These are phyloP conservation scores for Volucella inflata DNA, from an alignment of 2,888 invertebrate genomes.

Conservation along the genomic window DNA sequence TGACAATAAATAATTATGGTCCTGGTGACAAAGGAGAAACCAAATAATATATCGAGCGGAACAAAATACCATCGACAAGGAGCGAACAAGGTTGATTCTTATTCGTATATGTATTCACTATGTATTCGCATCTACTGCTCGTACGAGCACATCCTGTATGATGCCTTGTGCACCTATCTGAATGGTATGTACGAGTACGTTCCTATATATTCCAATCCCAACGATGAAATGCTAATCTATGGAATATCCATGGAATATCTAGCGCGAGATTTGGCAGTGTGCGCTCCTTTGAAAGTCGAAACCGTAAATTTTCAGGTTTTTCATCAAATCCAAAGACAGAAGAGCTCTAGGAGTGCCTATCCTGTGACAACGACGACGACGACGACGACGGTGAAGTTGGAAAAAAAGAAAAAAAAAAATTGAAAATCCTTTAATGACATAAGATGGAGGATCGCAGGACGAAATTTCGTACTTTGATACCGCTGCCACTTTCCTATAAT, in stretches of 20 bases:
- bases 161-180: slow-evolving; percentile 5
- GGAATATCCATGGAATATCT: slow-evolving; percentile 49
- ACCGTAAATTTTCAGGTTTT: slow-evolving; percentile 69
- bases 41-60: slow-evolving; percentile 73
- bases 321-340: slow-evolving; percentile 52
- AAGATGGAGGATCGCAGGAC: slow-evolving; percentile 57
- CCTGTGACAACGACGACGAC: slow-evolving; percentile 14
- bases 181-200: too few relatives aligned
- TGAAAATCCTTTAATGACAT: slow-evolving; percentile 66
- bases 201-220: slow-evolving; percentile 34
- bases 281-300: slow-evolving; percentile 70
- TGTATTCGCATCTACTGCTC: too few relatives aligned
- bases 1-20: slow-evolving; percentile 75
- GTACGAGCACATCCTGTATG: slow-evolving; percentile 26
- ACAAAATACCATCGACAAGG: slow-evolving; percentile 70
- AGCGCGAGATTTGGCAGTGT: slow-evolving; percentile 39
- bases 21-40: slow-evolving; percentile 56
- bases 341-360: slow-evolving; percentile 44
- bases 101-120: slow-evolving; percentile 35
- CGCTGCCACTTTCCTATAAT: slow-evolving; percentile 17
- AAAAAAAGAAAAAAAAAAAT: slow-evolving; percentile 2
- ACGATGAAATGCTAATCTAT: slow-evolving; percentile 74
- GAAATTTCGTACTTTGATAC: slow-evolving; percentile 26
- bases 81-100: slow-evolving; percentile 68
- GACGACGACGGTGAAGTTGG: background rate